Percentiles rank a stretch among this genome's conserved stretches.
Evolutionary conservation across 2,113 vertebrate genomes (phyloP).

Genomic region (Otus sunia): DNA sequence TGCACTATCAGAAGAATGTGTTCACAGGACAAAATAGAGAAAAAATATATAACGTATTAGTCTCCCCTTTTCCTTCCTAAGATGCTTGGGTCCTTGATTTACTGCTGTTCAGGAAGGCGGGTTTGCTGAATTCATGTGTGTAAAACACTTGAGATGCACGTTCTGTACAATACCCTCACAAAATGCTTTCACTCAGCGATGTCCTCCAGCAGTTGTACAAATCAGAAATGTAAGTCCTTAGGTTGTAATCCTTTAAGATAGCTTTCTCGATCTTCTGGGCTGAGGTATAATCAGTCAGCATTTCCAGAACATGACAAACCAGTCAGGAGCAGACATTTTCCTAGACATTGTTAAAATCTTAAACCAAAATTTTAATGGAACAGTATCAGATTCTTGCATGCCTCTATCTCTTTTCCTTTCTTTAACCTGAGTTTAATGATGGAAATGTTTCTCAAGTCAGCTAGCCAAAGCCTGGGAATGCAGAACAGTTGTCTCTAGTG

Average conservation of each 20-base stretch:
- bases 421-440: constrained; percentile 32
- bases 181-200: not conserved
- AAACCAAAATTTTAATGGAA: constrained; percentile 23
- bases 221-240: not conserved
- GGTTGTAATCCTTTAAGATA: constrained; percentile 15
- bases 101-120: not conserved
- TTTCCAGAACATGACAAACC: not conserved
- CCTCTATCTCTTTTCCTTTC: not conserved
- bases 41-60: not conserved
- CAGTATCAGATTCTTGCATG: not conserved
- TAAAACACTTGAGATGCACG: not conserved
- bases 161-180: not conserved
- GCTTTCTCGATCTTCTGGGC: not conserved
- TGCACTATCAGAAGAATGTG: not conserved
- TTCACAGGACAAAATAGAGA: not conserved
- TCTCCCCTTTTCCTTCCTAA: not conserved
- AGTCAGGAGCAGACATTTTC: not conserved
- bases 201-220: not conserved
- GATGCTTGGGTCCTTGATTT: constrained; percentile 2
- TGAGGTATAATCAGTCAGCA: not conserved
- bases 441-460: constrained; percentile 10
- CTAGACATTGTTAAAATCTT: not conserved
- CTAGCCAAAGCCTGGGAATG: constrained; percentile 1
- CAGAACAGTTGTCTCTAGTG: constrained; percentile 30
- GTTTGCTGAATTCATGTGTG: not conserved